These are phyloP conservation scores for Etheostoma spectabile DNA, from an alignment of 2,113 vertebrate species.

Conservation along the genomic window DNA sequence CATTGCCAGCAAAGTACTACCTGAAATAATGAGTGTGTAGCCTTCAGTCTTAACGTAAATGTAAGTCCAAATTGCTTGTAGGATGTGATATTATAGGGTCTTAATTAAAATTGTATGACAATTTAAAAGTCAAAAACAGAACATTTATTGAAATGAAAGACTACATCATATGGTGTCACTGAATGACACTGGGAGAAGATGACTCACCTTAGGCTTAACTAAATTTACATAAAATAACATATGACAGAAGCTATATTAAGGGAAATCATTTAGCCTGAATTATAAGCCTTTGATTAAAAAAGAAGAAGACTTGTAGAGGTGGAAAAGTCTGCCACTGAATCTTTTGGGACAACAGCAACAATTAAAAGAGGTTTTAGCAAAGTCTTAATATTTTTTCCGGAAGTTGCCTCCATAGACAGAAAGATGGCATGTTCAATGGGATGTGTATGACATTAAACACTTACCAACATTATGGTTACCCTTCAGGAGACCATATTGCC, in stretches of 20 bases:
- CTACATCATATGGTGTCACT: background rate
- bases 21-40: background rate
- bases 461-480: constrained; percentile 10
- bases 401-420: background rate
- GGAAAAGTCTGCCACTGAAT: background rate
- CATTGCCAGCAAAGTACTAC: background rate
- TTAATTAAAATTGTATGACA: background rate
- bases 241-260: background rate
- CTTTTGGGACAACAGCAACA: background rate
- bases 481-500: constrained; percentile 63
- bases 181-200: background rate
- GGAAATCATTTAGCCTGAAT: no score
- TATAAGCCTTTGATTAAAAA: background rate
- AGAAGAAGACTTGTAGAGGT: background rate
- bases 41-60: background rate
- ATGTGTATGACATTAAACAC: background rate
- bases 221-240: background rate
- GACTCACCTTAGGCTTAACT: background rate
- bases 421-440: background rate
- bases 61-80: background rate
- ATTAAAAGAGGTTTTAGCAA: background rate
- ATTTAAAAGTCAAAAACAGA: background rate
- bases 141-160: background rate
- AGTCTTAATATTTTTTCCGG: background rate
- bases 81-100: background rate